A percentile compares a stretch with the other conserved stretches of the same genome.
These are phyloP conservation scores for Noctuana brunneofusca DNA, from an alignment of 2,888 invertebrate genomes.

Conservation along the genomic window DNA sequence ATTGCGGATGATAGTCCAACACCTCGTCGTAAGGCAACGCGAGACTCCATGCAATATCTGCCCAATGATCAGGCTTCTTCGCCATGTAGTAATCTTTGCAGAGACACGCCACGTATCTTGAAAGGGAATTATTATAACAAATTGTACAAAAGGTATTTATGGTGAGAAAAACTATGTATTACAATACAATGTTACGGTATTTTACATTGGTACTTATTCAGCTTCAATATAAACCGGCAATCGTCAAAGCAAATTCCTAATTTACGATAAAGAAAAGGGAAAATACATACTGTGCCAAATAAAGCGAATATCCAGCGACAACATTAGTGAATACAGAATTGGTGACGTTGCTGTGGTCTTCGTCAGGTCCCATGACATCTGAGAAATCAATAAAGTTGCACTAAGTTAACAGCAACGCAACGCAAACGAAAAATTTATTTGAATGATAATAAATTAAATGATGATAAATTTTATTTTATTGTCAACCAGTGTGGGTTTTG, in stretches of 20 bases:
- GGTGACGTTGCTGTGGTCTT: constrained; percentile 82
- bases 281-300: constrained; percentile 81
- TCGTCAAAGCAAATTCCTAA: too few species aligned
- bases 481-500: too few species aligned
- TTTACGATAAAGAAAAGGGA: too few species aligned
- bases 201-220: too few species aligned
- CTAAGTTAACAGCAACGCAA: too few species aligned
- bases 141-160: too few species aligned
- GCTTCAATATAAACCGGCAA: too few species aligned
- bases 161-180: too few species aligned
- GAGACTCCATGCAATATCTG: constrained; percentile 78
- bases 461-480: too few species aligned
- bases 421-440: too few species aligned
- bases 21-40: constrained; percentile 73
- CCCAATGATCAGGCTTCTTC: constrained; percentile 68
- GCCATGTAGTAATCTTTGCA: constrained; percentile 69
- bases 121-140: neutral
- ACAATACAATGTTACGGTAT: too few species aligned
- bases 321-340: constrained; percentile 84
- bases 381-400: constrained; percentile 37
- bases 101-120: constrained; percentile 73
- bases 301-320: constrained; percentile 80
- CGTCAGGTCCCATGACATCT: constrained; percentile 86
- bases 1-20: constrained; percentile 83
- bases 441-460: too few species aligned